These are phyloP conservation scores for Apotomis betuletana DNA, from an alignment of 2,888 invertebrate genomes.

Conservation along the genomic window DNA sequence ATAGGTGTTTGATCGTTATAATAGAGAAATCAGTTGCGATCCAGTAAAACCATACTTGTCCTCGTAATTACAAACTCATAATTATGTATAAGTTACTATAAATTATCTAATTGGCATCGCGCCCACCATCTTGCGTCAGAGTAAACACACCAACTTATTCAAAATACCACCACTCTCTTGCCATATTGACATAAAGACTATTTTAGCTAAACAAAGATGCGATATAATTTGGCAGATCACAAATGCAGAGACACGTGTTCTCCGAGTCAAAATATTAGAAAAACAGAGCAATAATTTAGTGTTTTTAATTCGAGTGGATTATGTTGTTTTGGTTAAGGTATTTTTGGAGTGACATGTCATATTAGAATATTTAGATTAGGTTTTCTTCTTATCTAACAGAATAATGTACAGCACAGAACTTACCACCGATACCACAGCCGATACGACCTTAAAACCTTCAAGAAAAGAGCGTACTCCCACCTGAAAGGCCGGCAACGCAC, in stretches of 20 bases:
- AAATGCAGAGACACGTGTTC: constrained; percentile 25
- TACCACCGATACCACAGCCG: too few relatives aligned
- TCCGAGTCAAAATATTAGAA: constrained; percentile 32
- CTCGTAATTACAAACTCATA: constrained; percentile 11
- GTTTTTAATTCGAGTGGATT: constrained; percentile 32
- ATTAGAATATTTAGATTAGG: too few relatives aligned
- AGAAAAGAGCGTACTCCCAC: too few relatives aligned
- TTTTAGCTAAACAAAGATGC: not conserved
- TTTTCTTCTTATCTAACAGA: too few relatives aligned
- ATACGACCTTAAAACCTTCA: too few relatives aligned
- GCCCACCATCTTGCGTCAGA: constrained; percentile 35
- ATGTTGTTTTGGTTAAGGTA: constrained; percentile 31
- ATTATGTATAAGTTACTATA: constrained; percentile 14
- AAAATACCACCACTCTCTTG: not conserved
- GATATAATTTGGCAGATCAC: not conserved
- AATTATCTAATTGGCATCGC: constrained; percentile 35
- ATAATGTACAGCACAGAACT: too few relatives aligned
- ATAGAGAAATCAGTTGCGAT: not conserved
- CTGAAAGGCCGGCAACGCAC: too few relatives aligned
- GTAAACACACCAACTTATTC: constrained; percentile 2
- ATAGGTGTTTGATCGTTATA: too few relatives aligned
- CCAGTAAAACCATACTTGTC: not conserved
- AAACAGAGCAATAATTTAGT: constrained; percentile 35
- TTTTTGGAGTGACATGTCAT: constrained; percentile 2
- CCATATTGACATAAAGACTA: not conserved